Evolutionary conservation across 2,888 invertebrate genomes (phyloP).

Genomic region (Nebria brevicollis): DNA sequence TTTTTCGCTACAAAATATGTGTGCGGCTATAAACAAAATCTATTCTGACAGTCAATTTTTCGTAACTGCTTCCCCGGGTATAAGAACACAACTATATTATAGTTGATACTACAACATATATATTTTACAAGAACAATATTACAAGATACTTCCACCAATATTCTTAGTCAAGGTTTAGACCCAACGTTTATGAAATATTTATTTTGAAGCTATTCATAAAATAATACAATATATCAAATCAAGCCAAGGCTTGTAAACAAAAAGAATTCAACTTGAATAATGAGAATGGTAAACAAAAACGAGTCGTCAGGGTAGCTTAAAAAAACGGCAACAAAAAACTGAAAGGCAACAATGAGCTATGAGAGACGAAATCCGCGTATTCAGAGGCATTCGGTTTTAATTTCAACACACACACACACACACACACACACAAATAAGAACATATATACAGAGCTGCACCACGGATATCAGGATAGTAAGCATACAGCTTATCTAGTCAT

Average conservation of each 20-base stretch:
- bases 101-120: not conserved
- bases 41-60: constrained; percentile 16
- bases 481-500: not conserved
- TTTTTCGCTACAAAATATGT: not conserved
- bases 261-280: constrained; percentile 1
- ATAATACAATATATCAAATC: not conserved
- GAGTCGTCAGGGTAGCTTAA: not conserved
- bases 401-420: not conserved
- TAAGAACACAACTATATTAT: not conserved
- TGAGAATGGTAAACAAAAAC: not conserved
- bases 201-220: too few relatives aligned
- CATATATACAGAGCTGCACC: too few relatives aligned
- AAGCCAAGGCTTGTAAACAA: not conserved
- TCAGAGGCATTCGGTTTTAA: not conserved
- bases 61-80: not conserved
- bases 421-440: too few relatives aligned
- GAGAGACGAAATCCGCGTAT: not conserved
- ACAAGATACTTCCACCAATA: too few relatives aligned
- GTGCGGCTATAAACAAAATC: not conserved
- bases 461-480: not conserved
- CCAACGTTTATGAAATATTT: too few relatives aligned
- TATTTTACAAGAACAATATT: too few relatives aligned
- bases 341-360: not conserved
- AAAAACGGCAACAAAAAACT: not conserved
- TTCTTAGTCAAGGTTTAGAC: too few relatives aligned